phyloP scores from a whole-genome alignment of 2,113 vertebrate genomes.

The Grallaria varia region DNA sequence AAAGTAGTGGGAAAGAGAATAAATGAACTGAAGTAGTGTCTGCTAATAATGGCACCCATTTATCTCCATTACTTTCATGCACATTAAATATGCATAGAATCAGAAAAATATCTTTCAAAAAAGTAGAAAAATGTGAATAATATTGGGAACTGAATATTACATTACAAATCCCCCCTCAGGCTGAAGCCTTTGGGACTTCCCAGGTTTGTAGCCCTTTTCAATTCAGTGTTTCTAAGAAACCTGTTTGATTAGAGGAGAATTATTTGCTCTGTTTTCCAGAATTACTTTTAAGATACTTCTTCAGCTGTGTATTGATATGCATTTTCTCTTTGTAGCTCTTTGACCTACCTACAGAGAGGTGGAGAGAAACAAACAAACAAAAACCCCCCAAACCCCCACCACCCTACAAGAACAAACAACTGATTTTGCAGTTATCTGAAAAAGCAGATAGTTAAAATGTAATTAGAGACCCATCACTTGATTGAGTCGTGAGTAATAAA shows the following conservation, averaged over 20 bases:
- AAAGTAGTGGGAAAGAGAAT: background rate
- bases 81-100: background rate
- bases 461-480: background rate
- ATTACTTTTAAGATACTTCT: background rate
- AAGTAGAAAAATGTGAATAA: background rate
- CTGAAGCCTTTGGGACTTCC: background rate
- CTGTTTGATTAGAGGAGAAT: background rate
- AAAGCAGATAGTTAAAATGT: background rate
- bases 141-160: background rate
- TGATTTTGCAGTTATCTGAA: background rate
- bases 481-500: slow-evolving; percentile 10
- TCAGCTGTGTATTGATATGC: background rate
- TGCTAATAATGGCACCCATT: background rate
- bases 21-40: background rate
- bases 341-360: background rate
- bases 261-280: background rate
- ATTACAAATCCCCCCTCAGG: background rate
- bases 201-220: background rate
- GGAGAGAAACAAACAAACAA: background rate
- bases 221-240: background rate
- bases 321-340: background rate
- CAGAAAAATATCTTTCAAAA: background rate
- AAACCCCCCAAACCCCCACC: rapidly evolving
- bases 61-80: background rate
- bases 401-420: background rate